Percentiles rank a stretch among this genome's conserved stretches.
phyloP scores from a whole-genome alignment of 2,113 vertebrate species.

The Edolisoma coerulescens region DNA sequence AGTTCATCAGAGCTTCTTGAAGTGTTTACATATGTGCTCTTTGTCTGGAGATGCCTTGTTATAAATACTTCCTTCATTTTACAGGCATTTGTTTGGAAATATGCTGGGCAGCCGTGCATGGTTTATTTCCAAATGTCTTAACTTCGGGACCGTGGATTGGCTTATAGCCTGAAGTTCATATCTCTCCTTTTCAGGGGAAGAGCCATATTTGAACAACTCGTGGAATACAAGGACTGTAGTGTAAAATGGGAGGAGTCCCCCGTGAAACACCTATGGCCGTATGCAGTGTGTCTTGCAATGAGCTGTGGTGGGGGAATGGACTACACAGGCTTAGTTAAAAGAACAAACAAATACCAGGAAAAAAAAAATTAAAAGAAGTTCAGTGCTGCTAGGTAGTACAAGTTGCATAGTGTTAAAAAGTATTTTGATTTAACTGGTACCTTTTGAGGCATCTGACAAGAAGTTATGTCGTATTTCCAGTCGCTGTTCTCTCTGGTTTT shows the following conservation, averaged over 20 bases:
- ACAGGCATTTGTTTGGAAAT: background rate
- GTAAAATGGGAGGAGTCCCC: background rate
- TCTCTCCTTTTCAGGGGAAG: constrained; percentile 2
- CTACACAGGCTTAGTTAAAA: background rate
- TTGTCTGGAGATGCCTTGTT: constrained; percentile 15
- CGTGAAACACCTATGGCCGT: accelerated
- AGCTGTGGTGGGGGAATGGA: background rate
- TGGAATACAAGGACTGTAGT: background rate
- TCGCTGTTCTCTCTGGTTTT: background rate
- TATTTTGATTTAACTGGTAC: background rate
- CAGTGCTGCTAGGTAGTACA: background rate
- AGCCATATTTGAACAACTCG: background rate
- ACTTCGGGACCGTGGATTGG: background rate
- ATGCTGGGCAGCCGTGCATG: background rate
- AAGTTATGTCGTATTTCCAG: background rate
- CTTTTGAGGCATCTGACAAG: background rate
- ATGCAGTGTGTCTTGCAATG: background rate
- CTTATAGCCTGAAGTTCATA: background rate
- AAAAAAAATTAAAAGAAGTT: background rate
- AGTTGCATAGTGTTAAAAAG: background rate
- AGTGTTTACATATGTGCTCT: background rate
- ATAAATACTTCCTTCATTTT: background rate
- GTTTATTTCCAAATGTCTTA: background rate
- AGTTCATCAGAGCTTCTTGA: background rate
- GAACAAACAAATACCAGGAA: background rate